Percentiles rank a stretch among this genome's conserved stretches.
These are phyloP conservation scores for Branchipolynoe longqiensis DNA, from an alignment of 2,888 invertebrate species.

Conservation along the genomic window DNA sequence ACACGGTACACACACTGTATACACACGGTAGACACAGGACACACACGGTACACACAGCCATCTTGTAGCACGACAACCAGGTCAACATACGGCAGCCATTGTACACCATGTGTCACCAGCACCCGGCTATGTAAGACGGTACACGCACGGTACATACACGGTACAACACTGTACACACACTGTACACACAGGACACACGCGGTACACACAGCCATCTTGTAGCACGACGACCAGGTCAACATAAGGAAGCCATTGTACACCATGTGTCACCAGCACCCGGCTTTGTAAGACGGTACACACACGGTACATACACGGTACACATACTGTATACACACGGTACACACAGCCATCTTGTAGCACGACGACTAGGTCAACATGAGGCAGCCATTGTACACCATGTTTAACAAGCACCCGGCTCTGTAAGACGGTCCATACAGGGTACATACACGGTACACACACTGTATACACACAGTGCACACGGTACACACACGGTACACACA, in stretches of 20 bases:
- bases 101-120: slow-evolving; percentile 96
- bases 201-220: too few relatives aligned
- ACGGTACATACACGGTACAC: too few relatives aligned
- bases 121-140: slow-evolving; percentile 87
- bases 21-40: too few relatives aligned
- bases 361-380: slow-evolving; percentile 93
- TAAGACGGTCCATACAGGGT: too few relatives aligned
- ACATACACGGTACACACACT: too few relatives aligned
- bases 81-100: slow-evolving; percentile 94
- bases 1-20: too few relatives aligned
- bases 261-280: slow-evolving; percentile 95
- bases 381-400: slow-evolving; percentile 95
- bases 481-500: too few relatives aligned
- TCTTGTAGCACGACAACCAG: slow-evolving; percentile 93
- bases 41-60: too few relatives aligned
- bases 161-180: too few relatives aligned
- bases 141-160: not conserved
- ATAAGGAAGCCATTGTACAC: slow-evolving; percentile 94
- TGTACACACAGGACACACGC: slow-evolving; percentile 94
- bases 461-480: too few relatives aligned
- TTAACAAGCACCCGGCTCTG: slow-evolving; percentile 95
- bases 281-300: slow-evolving; percentile 85
- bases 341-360: slow-evolving; percentile 90
- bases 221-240: slow-evolving; percentile 95
- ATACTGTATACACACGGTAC: too few relatives aligned